phyloP scores from a whole-genome alignment of 1,140 invertebrate species.

The Papilio helenus region DNA sequence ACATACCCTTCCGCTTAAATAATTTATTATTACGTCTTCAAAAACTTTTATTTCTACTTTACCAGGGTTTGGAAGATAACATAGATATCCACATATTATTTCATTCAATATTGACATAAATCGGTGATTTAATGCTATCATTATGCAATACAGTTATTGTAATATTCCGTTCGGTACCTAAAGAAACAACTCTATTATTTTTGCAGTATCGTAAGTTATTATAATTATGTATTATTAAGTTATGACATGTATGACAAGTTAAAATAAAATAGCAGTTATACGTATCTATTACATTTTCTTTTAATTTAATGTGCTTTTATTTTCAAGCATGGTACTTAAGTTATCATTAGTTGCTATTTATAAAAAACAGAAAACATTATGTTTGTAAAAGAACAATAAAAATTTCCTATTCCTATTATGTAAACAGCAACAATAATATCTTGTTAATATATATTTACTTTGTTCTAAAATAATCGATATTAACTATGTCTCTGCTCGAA shows the following conservation, averaged over 20 bases:
- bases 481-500: conserved; percentile 20
- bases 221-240: background rate
- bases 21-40: too few relatives aligned
- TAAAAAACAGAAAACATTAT: background rate
- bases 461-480: background rate
- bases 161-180: background rate
- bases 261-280: background rate
- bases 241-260: background rate
- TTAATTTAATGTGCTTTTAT: too few relatives aligned
- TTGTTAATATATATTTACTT: background rate
- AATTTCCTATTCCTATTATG: background rate
- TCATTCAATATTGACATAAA: background rate
- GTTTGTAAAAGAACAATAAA: background rate
- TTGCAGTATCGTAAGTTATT: background rate
- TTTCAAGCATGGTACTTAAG: too few relatives aligned
- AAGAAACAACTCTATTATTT: background rate
- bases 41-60: too few relatives aligned
- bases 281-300: background rate
- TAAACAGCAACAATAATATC: background rate
- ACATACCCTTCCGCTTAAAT: too few relatives aligned
- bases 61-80: background rate
- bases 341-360: too few relatives aligned
- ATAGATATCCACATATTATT: background rate
- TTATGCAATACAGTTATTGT: background rate
- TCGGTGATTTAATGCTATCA: background rate